Evolutionary conservation across 1,140 invertebrate species (phyloP).

Genomic region (Apis florea): DNA sequence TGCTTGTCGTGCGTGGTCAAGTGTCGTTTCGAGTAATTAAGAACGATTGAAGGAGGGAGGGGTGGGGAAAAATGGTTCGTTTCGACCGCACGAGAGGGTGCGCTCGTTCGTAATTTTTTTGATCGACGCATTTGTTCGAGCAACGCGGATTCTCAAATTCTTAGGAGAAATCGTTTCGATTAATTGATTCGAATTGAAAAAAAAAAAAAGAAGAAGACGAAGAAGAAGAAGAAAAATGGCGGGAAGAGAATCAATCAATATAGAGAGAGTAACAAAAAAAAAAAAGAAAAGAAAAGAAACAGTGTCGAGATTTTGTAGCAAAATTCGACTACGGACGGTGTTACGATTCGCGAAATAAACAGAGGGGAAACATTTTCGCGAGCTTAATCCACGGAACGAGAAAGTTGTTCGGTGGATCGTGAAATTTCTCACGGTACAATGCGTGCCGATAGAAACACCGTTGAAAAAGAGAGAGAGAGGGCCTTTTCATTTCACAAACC

Average conservation of each 20-base stretch:
- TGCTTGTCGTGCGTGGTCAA: slow-evolving; percentile 10
- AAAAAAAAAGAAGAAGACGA: too few species aligned
- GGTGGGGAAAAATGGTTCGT: neutral
- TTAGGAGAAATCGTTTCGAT: too few species aligned
- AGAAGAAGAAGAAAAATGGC: neutral
- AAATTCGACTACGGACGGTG: neutral
- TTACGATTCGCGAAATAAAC: neutral
- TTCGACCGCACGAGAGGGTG: neutral
- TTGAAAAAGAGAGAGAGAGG: neutral
- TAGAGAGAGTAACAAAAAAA: slow-evolving; percentile 10
- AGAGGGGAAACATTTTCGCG: neutral
- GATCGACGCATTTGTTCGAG: neutral
- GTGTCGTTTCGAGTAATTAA: slow-evolving; percentile 17
- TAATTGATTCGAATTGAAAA: too few species aligned
- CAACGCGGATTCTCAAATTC: too few species aligned
- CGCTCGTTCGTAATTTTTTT: neutral
- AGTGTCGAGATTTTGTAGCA: neutral
- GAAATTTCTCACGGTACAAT: slow-evolving; percentile 29
- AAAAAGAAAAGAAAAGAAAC: neutral
- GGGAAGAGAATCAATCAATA: neutral
- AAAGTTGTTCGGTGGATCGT: slow-evolving; percentile 3
- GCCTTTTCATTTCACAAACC: too few species aligned
- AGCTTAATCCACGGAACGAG: neutral
- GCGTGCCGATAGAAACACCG: neutral
- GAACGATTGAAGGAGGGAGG: neutral